These are phyloP conservation scores for Muscina levida DNA, from an alignment of 2,888 invertebrate species.

Conservation along the genomic window DNA sequence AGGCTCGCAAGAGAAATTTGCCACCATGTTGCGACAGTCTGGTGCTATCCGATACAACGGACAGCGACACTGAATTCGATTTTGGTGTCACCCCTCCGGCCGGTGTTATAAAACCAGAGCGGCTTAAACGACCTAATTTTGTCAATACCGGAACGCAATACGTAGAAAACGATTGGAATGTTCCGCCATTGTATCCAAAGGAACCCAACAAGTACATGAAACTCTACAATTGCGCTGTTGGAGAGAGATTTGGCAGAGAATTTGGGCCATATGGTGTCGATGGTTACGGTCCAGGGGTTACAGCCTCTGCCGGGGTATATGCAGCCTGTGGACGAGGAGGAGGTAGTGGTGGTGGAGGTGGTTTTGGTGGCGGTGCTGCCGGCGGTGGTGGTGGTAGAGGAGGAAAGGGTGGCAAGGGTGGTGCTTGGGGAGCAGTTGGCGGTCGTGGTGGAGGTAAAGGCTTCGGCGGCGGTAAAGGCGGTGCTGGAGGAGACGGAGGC, in stretches of 20 bases:
- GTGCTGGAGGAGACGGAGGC: neutral
- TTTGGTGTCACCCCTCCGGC: slow-evolving; percentile 87
- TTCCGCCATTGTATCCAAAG: slow-evolving; percentile 70
- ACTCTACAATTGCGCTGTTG: slow-evolving; percentile 72
- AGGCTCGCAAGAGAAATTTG: slow-evolving; percentile 73
- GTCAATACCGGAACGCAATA: slow-evolving; percentile 84
- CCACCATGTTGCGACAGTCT: slow-evolving; percentile 70
- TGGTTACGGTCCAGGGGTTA: slow-evolving; percentile 55
- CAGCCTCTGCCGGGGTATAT: slow-evolving; percentile 34
- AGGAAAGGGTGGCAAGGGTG: slow-evolving; percentile 46
- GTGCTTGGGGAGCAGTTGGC: slow-evolving; percentile 31
- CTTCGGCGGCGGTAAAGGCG: slow-evolving; percentile 25
- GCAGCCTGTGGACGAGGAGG: slow-evolving; percentile 16
- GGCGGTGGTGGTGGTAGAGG: slow-evolving; percentile 20
- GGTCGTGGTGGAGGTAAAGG: slow-evolving; percentile 34
- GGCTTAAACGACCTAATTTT: slow-evolving; percentile 80
- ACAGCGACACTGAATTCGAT: slow-evolving; percentile 84
- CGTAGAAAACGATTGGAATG: slow-evolving; percentile 81
- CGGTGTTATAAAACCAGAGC: slow-evolving; percentile 84
- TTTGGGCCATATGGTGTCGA: slow-evolving; percentile 55
- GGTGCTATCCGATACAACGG: slow-evolving; percentile 76
- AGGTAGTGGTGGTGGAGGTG: slow-evolving; percentile 47
- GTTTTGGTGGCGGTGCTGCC: slow-evolving; percentile 12
- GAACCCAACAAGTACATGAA: slow-evolving; percentile 72
- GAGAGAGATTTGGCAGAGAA: slow-evolving; percentile 69